Evolutionary conservation across 2,888 invertebrate genomes (phyloP), one percentile per base, ranked within the genome.

Genomic region (Morpho helenor): DNA sequence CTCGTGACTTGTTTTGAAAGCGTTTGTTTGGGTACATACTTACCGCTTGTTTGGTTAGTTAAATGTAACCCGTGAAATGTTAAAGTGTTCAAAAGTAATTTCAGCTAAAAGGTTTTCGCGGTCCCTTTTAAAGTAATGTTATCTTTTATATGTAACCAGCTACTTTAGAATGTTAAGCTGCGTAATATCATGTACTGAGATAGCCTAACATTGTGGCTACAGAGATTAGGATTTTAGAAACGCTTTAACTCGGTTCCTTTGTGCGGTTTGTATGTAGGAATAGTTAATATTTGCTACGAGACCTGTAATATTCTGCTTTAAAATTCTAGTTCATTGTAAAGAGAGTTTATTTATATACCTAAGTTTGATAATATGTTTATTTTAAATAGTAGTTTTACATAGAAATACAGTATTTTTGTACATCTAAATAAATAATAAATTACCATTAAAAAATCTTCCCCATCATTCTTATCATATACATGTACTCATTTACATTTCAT

Each of bases 1-100:
- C 65, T 64, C 67, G 69, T 67, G 67, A 73, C 68, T 73, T 66
- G 69, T 68, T 68, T 66, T 52, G 50, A 67, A 63, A 69, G 65
- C 67, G 67, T 67, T 66, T 67, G 64, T 65, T 67, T 62, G 59
- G 65, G 60, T 53, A 60, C 59, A 59, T 63, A 65, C 62, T 67
- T 63, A 62, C 54, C 55, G 57, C 56, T 61, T 67, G 66, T 65
- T 67, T 64, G 61, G 66, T 59, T 67, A 61, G 65, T 63, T 64
- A 60, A 60, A 61, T 60, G 60, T 59, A 49, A 61, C 52, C 47
- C 42, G 49, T 39, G 55, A 16, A 55, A 49, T 55, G 55, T 55
- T 55, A 49, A 55, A 55, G 55, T 55, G 49, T 49, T 49, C 40
- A 42, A 49, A 53, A 53, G 53, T 49, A 58, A 53, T 53, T 53